Evolutionary conservation across 1,140 invertebrate genomes (phyloP).

Genomic region (Babylonia areolata): DNA sequence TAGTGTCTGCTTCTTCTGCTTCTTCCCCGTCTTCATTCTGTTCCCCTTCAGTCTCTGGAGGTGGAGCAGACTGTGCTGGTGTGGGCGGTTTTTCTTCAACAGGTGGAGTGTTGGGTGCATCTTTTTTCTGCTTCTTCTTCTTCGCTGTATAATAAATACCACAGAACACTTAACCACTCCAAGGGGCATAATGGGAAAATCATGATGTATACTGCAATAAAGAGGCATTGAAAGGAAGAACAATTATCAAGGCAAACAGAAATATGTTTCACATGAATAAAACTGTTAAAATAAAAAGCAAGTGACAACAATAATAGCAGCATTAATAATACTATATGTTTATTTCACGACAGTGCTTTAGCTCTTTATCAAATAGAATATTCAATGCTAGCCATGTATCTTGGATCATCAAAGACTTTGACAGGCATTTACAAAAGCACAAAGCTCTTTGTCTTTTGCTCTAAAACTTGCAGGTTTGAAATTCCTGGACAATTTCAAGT

Average conservation of each 20-base stretch:
- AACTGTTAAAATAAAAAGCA: background rate
- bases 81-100: slow-evolving; percentile 47
- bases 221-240: no score
- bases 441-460: no score
- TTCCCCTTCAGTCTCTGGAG: slow-evolving; percentile 46
- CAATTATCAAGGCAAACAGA: no score
- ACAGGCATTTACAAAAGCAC: no score
- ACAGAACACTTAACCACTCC: background rate
- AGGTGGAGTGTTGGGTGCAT: slow-evolving; percentile 47
- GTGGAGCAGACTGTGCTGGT: slow-evolving; percentile 45
- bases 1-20: slow-evolving; percentile 56
- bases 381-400: no score
- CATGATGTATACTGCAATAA: no score
- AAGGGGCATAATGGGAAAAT: background rate
- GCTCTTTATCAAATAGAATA: no score
- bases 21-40: slow-evolving; percentile 51
- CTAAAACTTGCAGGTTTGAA: no score
- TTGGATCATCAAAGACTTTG: no score
- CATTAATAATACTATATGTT: no score
- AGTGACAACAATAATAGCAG: background rate
- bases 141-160: slow-evolving; percentile 46
- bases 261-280: background rate
- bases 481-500: no score
- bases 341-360: no score
- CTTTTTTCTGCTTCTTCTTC: slow-evolving; percentile 58